A percentile compares a stretch with the other conserved stretches of the same genome.
Conservation (phyloP, 2,888 invertebrate genomes). For the Noctua pronuba region DNA sequence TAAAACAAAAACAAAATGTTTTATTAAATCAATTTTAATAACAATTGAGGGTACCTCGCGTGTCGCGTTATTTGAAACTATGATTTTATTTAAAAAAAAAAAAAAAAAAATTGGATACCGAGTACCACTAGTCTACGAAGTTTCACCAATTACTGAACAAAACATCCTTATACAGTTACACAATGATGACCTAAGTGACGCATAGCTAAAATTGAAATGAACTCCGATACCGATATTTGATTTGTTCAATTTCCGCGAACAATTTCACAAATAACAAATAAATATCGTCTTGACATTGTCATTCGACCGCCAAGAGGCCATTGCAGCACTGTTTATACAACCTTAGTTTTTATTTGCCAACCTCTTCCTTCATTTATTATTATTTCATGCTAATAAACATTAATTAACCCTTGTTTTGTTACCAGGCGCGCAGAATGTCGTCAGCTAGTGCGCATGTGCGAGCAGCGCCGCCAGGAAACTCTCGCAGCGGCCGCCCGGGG, state of each 20-base stretch:
- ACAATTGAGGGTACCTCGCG: neutral
- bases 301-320: neutral
- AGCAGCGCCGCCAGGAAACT: conserved; percentile 93
- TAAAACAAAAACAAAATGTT: neutral
- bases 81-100: too few species aligned
- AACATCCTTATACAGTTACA: neutral
- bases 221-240: neutral
- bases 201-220: neutral
- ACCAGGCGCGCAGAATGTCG: conserved; percentile 93
- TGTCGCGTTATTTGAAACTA: neutral
- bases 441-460: conserved; percentile 94
- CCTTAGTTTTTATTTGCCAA: neutral
- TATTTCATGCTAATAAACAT: neutral
- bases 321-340: neutral
- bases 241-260: neutral
- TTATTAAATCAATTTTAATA: neutral
- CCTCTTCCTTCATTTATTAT: neutral
- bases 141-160: too few species aligned
- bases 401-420: accelerated
- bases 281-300: too few species aligned
- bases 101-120: too few species aligned
- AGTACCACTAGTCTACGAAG: too few species aligned
- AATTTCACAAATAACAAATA: neutral
- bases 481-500: conserved; percentile 81
- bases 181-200: neutral